Percentiles rank a stretch among this genome's conserved stretches.
Conservation (phyloP, 2,797 vertebrate genomes). For the Todus mexicanus region DNA sequence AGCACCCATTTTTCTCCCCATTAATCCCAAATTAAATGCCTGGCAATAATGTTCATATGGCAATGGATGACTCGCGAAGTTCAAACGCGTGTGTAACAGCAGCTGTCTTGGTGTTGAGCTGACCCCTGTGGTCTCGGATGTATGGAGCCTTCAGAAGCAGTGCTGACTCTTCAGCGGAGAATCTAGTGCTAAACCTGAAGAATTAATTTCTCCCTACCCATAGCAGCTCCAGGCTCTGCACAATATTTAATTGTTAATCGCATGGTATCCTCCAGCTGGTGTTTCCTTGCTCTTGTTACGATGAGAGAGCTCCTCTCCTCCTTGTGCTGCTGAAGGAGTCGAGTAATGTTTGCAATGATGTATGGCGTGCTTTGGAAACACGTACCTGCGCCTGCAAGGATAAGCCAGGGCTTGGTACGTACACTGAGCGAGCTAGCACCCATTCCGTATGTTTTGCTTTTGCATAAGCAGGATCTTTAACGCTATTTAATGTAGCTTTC, state of each 20-base stretch:
- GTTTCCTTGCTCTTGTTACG: background rate
- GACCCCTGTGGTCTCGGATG: background rate
- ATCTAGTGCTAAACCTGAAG: background rate
- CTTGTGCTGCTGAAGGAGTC: background rate
- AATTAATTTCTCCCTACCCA: background rate
- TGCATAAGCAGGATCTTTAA: background rate
- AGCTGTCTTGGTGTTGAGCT: background rate
- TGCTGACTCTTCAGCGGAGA: background rate
- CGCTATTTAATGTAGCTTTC: constrained; percentile 15
- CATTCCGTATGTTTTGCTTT: background rate
- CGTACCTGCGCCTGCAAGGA: fast-evolving
- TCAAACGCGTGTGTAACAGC: background rate
- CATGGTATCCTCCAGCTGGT: background rate
- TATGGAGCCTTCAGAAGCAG: fast-evolving
- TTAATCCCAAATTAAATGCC: constrained; percentile 14
- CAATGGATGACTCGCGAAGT: background rate
- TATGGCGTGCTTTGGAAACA: fast-evolving
- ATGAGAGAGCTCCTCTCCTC: background rate
- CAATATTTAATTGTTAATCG: background rate
- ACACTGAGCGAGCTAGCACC: background rate
- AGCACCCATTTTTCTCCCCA: background rate
- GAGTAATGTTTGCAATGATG: fast-evolving
- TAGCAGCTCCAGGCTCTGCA: background rate
- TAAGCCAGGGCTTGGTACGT: background rate
- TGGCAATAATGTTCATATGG: background rate